Evolutionary conservation across 2,888 invertebrate genomes (phyloP), one percentile per base, ranked within the genome.

Genomic region (Chrysolina americana): DNA sequence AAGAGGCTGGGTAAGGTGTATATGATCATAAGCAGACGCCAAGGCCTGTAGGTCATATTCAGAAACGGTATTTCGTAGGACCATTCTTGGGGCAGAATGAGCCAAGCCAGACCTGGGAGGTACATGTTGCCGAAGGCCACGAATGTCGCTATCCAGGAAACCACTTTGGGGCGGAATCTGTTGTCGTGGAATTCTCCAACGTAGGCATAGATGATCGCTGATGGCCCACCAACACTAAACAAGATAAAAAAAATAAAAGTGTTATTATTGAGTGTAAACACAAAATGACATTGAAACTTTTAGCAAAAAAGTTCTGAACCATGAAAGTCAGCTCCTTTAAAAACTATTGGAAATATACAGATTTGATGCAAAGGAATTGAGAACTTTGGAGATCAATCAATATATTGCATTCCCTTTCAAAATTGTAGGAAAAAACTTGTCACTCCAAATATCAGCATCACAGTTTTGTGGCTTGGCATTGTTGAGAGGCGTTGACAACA

Each of bases 151-250:
- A 88, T 85, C 85, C 87, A 87, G 0, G 88, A 84, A 36, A 88
- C 84, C 0, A 87, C 88, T 80, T 89, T 88, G 1, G 90, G 88
- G 11, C 90, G 86, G 56, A 87, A 86, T 64, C 83, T 85, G 50
- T 87, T 83, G 36, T 89, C 87, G 77, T 90, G 90, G 79, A 90
- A 90, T 82, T 91, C 91, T 10, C 90, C 90, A 17, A 89, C 84
- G 79, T 89, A 90, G 2, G 90, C 89, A 78, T 90, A 90, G 2
- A 90, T 85, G 10, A 89, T 88, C 0, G 90, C 89, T 9, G 90
- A 89, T 10, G 90, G 87, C 15, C 89, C 90, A 19, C 87, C 87
- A 73, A 88, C 84, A 56, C 88, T 88, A 65, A 56, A 72, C 72
- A 68, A 28, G 4, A 53, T 44, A 13, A 13, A 17, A 13, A 9